Percentiles rank a stretch among this genome's conserved stretches.
Conservation (phyloP, 2,888 invertebrate species). For the Aspidiotus rigidus region DNA sequence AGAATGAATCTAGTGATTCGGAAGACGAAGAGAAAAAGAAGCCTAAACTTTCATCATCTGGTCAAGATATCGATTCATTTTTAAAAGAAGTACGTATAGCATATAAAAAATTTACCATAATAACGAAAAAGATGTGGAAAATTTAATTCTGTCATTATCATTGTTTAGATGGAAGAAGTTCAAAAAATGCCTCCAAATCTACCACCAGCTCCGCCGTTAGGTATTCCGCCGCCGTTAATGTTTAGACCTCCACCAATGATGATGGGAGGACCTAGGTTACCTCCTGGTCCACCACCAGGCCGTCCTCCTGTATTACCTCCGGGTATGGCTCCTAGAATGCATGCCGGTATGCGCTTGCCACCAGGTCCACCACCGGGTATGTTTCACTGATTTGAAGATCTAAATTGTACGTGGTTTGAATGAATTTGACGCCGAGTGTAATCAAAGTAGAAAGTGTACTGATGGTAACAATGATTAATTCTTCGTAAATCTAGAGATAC, state of each 20-base stretch:
- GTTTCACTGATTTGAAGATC: background rate
- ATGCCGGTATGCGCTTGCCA: slow-evolving; percentile 51
- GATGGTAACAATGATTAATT: too few relatives aligned
- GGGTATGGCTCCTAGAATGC: slow-evolving; percentile 52
- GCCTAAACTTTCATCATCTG: slow-evolving; percentile 54
- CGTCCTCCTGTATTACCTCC: slow-evolving; percentile 46
- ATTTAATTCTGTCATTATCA: slow-evolving; percentile 8
- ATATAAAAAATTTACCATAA: background rate
- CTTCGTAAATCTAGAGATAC: too few relatives aligned
- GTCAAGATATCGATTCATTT: slow-evolving; percentile 84
- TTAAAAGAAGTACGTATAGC: slow-evolving; percentile 59
- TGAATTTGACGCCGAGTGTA: too few relatives aligned
- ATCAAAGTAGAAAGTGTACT: too few relatives aligned
- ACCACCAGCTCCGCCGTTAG: slow-evolving; percentile 43
- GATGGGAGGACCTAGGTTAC: slow-evolving; percentile 47
- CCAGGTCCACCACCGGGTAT: slow-evolving; percentile 55
- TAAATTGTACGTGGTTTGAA: too few relatives aligned
- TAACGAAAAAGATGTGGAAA: background rate
- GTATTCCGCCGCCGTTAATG: slow-evolving; percentile 45
- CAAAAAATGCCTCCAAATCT: slow-evolving; percentile 47
- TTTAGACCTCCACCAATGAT: slow-evolving; percentile 51
- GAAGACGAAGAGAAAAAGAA: slow-evolving; percentile 40
- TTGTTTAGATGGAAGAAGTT: slow-evolving; percentile 63
- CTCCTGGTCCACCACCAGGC: slow-evolving; percentile 50
- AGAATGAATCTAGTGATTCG: slow-evolving; percentile 37